Evolutionary conservation across 2,888 invertebrate species (phyloP).

Genomic region (Micoletzkya japonica): DNA sequence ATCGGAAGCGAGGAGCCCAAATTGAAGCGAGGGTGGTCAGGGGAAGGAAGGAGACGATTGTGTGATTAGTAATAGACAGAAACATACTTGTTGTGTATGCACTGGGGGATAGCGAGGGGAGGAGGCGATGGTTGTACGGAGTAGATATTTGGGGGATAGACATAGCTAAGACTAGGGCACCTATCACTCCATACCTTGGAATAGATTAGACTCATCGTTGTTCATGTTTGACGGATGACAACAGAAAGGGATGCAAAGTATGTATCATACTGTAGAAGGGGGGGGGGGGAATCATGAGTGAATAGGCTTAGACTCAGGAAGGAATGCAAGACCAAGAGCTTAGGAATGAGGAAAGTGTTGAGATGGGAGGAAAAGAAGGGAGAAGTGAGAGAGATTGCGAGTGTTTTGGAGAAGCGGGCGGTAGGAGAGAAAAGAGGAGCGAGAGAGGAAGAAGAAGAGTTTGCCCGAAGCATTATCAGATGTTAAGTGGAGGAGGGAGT

Average conservation of each 20-base stretch:
- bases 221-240: too few species aligned
- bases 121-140: background rate
- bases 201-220: too few species aligned
- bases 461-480: constrained; percentile 13
- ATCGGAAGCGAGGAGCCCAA: too few species aligned
- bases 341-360: background rate
- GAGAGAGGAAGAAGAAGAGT: background rate
- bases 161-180: too few species aligned
- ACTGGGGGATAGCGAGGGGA: background rate
- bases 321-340: background rate
- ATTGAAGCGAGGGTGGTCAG: too few species aligned
- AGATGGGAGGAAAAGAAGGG: background rate
- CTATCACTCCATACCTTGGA: too few species aligned
- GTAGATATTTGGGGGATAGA: background rate
- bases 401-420: background rate
- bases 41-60: background rate
- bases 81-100: too few species aligned
- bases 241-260: background rate
- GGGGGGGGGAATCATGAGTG: background rate
- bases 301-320: background rate
- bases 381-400: background rate
- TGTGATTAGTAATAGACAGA: too few species aligned
- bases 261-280: too few species aligned
- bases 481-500: too few species aligned
- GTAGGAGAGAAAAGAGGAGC: background rate